These are phyloP conservation scores for Drosophila nigrodunni DNA, from an alignment of 1,140 invertebrate species.

Conservation along the genomic window DNA sequence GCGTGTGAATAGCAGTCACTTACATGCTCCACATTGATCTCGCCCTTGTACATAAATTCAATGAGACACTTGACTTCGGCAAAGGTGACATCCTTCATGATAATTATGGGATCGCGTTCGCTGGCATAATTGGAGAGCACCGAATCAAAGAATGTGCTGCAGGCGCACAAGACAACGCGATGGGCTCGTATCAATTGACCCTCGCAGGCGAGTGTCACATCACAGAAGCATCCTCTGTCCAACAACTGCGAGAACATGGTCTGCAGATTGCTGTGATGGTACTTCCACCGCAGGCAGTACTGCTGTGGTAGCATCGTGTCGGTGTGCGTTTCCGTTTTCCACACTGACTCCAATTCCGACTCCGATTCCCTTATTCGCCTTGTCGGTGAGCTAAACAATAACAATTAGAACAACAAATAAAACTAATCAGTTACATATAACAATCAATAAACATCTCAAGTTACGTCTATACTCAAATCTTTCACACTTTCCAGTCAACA, in stretches of 20 bases:
- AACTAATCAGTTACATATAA: conserved; percentile 1
- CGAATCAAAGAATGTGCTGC: conserved; percentile 95
- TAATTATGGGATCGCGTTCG: conserved; percentile 93
- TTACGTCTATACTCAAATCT: not conserved
- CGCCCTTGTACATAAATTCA: conserved; percentile 98
- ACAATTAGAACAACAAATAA: not conserved
- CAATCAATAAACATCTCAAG: not conserved
- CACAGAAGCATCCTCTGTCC: conserved; percentile 94
- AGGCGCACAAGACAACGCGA: conserved; percentile 92
- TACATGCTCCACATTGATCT: conserved; percentile 94
- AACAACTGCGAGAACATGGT: conserved; percentile 95
- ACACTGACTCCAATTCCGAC: too few relatives aligned
- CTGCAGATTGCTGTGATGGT: conserved; percentile 95
- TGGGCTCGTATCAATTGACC: conserved; percentile 94
- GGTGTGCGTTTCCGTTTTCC: not conserved
- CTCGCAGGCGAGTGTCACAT: conserved; percentile 95
- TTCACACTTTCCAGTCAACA: conserved; percentile 1
- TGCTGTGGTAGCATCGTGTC: conserved; percentile 90
- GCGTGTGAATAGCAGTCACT: conserved; percentile 11
- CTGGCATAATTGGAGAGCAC: conserved; percentile 94
- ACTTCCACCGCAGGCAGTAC: conserved; percentile 96
- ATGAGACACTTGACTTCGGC: conserved; percentile 93
- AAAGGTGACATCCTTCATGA: conserved; percentile 94
- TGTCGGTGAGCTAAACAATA: conserved; percentile 18
- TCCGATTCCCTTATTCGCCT: conserved; percentile 20